Evolutionary conservation across 2,888 invertebrate species (phyloP).

Genomic region (Thereva nobilitata): DNA sequence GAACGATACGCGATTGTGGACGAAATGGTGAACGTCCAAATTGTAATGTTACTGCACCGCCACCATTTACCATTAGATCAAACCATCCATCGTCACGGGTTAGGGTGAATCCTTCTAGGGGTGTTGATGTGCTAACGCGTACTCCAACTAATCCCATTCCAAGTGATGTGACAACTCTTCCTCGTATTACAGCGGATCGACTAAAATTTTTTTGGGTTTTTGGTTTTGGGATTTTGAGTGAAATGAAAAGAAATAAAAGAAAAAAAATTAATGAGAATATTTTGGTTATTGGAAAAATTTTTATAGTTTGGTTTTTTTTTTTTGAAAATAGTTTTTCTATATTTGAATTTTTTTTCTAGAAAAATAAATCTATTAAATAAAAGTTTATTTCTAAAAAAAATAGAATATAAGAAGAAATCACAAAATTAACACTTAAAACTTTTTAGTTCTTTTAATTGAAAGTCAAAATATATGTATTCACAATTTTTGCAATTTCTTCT

Average conservation of each 20-base stretch:
- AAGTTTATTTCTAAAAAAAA: too few species aligned
- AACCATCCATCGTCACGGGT: constrained; percentile 95
- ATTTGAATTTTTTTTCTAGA: neutral
- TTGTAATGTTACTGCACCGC: constrained; percentile 92
- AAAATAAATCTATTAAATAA: too few species aligned
- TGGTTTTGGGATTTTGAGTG: constrained; percentile 40
- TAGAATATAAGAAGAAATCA: too few species aligned
- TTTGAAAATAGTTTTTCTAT: constrained; percentile 14
- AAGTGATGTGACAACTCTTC: constrained; percentile 87
- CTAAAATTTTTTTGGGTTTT: constrained; percentile 63
- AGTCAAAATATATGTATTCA: too few species aligned
- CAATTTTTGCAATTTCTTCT: constrained; percentile 14
- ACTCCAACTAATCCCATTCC: constrained; percentile 95
- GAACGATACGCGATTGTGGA: constrained; percentile 83
- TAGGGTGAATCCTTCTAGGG: constrained; percentile 94
- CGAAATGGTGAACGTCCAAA: constrained; percentile 92
- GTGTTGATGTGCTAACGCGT: constrained; percentile 89
- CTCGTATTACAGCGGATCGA: constrained; percentile 95
- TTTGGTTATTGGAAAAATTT: neutral
- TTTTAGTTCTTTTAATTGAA: too few species aligned
- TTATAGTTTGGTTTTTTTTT: too few species aligned
- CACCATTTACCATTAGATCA: constrained; percentile 98
- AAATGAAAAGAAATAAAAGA: constrained; percentile 39
- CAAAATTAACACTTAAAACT: too few species aligned
- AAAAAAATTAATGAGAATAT: neutral